phyloP scores from a whole-genome alignment of 1,140 invertebrate genomes.

The Hestina assimilis region DNA sequence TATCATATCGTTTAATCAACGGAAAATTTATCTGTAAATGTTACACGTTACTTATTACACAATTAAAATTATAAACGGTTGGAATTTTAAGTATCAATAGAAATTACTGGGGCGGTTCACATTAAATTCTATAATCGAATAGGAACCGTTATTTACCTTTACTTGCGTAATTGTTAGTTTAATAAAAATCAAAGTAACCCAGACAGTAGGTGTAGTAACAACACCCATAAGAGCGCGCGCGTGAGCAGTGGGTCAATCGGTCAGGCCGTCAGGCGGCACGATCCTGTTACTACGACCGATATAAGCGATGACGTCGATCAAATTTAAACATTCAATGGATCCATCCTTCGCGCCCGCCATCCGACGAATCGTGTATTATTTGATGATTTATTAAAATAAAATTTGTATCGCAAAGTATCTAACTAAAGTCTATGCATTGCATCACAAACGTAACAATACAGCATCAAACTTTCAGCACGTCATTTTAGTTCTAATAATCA shows the following conservation, averaged over 20 bases:
- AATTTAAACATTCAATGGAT: conserved; percentile 28
- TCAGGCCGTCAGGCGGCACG: neutral
- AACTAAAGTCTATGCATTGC: too few relatives aligned
- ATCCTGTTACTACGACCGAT: conserved; percentile 16
- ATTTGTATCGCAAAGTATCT: conserved; percentile 8
- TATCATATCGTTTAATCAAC: too few relatives aligned
- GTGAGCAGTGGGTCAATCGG: conserved; percentile 1
- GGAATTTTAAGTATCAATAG: too few relatives aligned
- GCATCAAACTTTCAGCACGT: too few relatives aligned
- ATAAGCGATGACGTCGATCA: conserved; percentile 22
- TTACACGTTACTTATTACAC: too few relatives aligned
- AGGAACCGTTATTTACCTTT: neutral
- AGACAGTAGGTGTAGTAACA: neutral
- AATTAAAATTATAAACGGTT: too few relatives aligned
- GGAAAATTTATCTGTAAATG: too few relatives aligned
- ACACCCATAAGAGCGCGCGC: conserved; percentile 1
- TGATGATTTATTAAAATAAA: too few relatives aligned
- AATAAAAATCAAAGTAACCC: neutral
- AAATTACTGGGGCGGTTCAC: too few relatives aligned
- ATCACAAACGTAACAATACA: too few relatives aligned
- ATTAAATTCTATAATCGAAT: neutral
- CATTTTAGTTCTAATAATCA: too few relatives aligned
- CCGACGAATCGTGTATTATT: too few relatives aligned
- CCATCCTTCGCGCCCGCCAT: conserved; percentile 23
- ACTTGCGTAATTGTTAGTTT: neutral